phyloP scores from a whole-genome alignment of 1,140 invertebrate species.

The Cydia pomonella region DNA sequence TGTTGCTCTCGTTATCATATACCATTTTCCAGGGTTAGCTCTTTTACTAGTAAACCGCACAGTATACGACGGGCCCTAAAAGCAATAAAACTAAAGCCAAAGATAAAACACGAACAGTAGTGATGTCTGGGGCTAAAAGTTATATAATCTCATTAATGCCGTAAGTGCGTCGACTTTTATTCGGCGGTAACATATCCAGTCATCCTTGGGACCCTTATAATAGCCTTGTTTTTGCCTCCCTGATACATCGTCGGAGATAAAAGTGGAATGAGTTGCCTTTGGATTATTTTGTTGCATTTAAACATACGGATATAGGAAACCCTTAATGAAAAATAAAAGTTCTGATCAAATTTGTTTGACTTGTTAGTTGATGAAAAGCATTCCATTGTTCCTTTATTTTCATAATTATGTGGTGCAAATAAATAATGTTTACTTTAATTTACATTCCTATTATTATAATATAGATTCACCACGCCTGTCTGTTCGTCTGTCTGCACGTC shows the following conservation, averaged over 20 bases:
- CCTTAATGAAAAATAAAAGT: conserved; percentile 6
- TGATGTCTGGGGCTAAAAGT: conserved; percentile 48
- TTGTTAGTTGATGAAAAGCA: too few species aligned
- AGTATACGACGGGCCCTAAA: conserved; percentile 31
- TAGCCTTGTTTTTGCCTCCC: conserved; percentile 55
- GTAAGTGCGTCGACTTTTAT: conserved; percentile 48
- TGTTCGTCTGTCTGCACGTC: too few species aligned
- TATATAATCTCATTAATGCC: conserved; percentile 63
- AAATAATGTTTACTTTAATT: too few species aligned
- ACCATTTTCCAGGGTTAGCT: too few species aligned
- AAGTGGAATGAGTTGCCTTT: conserved; percentile 37
- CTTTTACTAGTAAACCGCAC: neutral
- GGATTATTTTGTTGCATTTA: conserved; percentile 40
- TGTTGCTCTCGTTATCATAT: too few species aligned
- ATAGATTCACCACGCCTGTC: too few species aligned
- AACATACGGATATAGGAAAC: conserved; percentile 40
- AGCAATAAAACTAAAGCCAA: conserved; percentile 37
- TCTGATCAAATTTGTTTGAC: too few species aligned
- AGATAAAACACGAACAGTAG: conserved; percentile 38
- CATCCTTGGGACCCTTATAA: conserved; percentile 20
- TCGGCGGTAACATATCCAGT: conserved; percentile 33
- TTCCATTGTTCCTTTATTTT: too few species aligned
- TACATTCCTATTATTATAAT: too few species aligned
- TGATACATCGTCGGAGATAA: conserved; percentile 48
- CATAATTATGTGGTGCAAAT: too few species aligned